Conservation (phyloP, 2,888 invertebrate genomes). For the Dioctria linearis region DNA sequence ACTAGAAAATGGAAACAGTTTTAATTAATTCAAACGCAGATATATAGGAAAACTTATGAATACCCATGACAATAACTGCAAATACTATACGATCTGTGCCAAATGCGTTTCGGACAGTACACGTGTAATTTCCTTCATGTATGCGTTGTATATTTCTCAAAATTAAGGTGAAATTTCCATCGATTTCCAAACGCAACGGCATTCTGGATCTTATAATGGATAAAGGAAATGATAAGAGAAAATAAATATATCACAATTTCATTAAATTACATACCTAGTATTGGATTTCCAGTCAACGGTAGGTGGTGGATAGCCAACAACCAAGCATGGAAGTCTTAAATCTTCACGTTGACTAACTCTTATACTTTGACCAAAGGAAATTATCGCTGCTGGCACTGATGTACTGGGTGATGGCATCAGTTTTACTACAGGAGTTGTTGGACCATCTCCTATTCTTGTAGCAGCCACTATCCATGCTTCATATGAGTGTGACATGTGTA, state of each 20-base stretch:
- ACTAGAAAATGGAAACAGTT: slow-evolving; percentile 65
- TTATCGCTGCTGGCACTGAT: slow-evolving; percentile 73
- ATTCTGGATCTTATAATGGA: slow-evolving; percentile 62
- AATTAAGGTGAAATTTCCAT: slow-evolving; percentile 72
- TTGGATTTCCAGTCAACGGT: slow-evolving; percentile 73
- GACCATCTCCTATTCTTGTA: slow-evolving; percentile 76
- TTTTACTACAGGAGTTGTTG: slow-evolving; percentile 74
- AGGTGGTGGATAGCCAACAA: slow-evolving; percentile 73
- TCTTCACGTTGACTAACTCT: slow-evolving; percentile 74
- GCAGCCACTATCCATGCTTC: slow-evolving; percentile 77
- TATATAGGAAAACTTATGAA: neutral
- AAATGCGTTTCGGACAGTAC: slow-evolving; percentile 72
- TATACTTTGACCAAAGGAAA: slow-evolving; percentile 74
- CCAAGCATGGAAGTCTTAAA: slow-evolving; percentile 73
- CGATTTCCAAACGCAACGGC: slow-evolving; percentile 69
- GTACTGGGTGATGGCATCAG: slow-evolving; percentile 69
- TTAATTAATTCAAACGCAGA: neutral
- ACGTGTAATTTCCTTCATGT: slow-evolving; percentile 75
- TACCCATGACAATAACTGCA: slow-evolving; percentile 74
- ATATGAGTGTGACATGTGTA: slow-evolving; percentile 74
- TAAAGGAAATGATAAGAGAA: neutral
- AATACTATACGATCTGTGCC: slow-evolving; percentile 74
- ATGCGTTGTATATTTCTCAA: slow-evolving; percentile 72
- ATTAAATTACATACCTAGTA: slow-evolving; percentile 59
- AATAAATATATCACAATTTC: neutral